Evolutionary conservation across 2,113 vertebrate species (phyloP).

Genomic region (Myotis brandtii): DNA sequence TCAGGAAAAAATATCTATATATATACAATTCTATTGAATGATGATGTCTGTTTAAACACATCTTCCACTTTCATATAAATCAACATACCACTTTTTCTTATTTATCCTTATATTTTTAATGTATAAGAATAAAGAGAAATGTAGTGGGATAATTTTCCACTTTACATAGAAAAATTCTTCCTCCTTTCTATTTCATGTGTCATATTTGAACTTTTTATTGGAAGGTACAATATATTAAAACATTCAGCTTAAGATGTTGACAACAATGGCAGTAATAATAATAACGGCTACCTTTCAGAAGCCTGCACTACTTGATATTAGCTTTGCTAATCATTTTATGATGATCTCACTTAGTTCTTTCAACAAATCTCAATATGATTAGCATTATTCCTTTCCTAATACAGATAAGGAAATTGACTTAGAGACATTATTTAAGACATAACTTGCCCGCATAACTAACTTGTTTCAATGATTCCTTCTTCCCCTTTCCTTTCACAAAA

Average conservation of each 20-base stretch:
- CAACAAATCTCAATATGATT: constrained; percentile 26
- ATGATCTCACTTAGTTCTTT: constrained; percentile 45
- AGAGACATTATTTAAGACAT: neutral
- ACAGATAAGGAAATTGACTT: neutral
- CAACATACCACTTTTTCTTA: neutral
- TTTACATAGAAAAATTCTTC: neutral
- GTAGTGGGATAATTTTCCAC: neutral
- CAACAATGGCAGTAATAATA: neutral
- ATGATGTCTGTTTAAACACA: neutral
- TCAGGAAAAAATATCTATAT: neutral
- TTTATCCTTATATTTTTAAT: neutral
- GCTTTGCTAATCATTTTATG: constrained; percentile 34
- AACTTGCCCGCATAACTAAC: neutral
- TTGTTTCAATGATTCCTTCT: constrained; percentile 18
- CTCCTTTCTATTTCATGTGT: neutral
- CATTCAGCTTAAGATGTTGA: neutral
- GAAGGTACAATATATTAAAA: neutral
- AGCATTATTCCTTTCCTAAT: neutral
- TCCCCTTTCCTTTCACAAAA: neutral
- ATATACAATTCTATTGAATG: neutral
- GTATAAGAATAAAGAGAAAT: constrained; percentile 28
- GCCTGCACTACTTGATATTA: neutral
- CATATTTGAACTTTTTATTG: neutral
- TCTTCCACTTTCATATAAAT: neutral
- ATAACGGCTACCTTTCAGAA: neutral